Evolutionary conservation across 2,797 vertebrate species (phyloP), one percentile per base, ranked within the genome.

Genomic region (Chelidonichthys spinosus): DNA sequence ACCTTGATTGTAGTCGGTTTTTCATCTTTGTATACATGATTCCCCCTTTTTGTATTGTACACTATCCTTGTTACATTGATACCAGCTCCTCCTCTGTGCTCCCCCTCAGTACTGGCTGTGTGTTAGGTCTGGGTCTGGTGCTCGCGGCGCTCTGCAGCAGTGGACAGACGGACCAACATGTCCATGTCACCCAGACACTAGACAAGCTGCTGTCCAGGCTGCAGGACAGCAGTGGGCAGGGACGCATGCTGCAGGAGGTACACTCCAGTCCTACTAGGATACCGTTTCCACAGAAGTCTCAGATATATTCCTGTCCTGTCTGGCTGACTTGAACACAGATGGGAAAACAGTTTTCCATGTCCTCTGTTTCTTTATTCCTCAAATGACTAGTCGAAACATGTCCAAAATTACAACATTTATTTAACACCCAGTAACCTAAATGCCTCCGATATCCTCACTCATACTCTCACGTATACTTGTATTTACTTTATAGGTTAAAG

Each of bases 191-290:
- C 0, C 63, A 82, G 2, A 94, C 92, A 0, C 90, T 98, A 5
- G 89, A 86, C 78, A 96, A 92, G 76, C 94, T 99, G 2, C 91
- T 94, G 18, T 54, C 67, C 0, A 90, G 76, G 78, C 90, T 99
- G 56, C 94, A 95, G 74, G 94, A 92, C 79, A 95, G 95, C 60
- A 85, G 87, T 11, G 85, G 89, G 36, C 95, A 95, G 76, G 96
- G 95, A 72, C 95, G 97, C 83, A 94, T 94, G 7, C 88, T 95
- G 68, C 98, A 97, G 90, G 98, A 99, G 97, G 98, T 99, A 71
- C 18, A 6, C 14, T 4, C 32, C 4, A 36, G 2, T n/a, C 9
- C 40, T 37, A 55, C 10, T 40, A 7, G 1, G 2, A 8, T 36
- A 2, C 15, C 33, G 11, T 13, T 69, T 33, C 10, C 25, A 25